A percentile compares a stretch with the other conserved stretches of the same genome.
These are phyloP conservation scores for Thyatira batis DNA, from an alignment of 2,888 invertebrate species.

Conservation along the genomic window DNA sequence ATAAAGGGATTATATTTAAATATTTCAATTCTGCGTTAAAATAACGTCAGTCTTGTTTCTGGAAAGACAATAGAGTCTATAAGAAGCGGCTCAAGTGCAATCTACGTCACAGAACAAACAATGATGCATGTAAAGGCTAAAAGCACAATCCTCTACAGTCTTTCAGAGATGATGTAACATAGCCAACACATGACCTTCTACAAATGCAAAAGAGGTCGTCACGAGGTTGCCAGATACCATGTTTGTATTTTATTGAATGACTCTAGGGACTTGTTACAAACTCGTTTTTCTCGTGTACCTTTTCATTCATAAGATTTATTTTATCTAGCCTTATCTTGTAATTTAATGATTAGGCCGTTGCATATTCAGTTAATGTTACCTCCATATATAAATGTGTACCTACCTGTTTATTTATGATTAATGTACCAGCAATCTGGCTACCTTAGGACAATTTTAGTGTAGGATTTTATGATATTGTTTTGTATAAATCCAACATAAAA, in stretches of 20 bases:
- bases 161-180: slow-evolving; percentile 35
- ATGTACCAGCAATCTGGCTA: no score
- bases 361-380: no score
- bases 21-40: no score
- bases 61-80: background rate
- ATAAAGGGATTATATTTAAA: background rate
- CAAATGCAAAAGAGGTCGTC: slow-evolving; percentile 7
- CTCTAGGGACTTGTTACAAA: slow-evolving; percentile 7
- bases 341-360: no score
- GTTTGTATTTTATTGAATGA: slow-evolving; percentile 8
- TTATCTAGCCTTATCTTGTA: background rate
- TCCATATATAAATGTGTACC: no score
- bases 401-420: no score
- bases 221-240: slow-evolving; percentile 5
- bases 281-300: slow-evolving; percentile 3
- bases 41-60: no score
- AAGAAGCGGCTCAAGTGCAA: slow-evolving; percentile 4
- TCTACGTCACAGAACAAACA: slow-evolving; percentile 20
- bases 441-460: no score
- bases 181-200: slow-evolving; percentile 31
- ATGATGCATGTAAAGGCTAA: slow-evolving; percentile 28
- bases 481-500: no score
- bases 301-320: background rate
- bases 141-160: slow-evolving; percentile 15
- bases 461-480: no score